Evolutionary conservation across 2,888 invertebrate species (phyloP).

Genomic region (Mellilla xanthometata): DNA sequence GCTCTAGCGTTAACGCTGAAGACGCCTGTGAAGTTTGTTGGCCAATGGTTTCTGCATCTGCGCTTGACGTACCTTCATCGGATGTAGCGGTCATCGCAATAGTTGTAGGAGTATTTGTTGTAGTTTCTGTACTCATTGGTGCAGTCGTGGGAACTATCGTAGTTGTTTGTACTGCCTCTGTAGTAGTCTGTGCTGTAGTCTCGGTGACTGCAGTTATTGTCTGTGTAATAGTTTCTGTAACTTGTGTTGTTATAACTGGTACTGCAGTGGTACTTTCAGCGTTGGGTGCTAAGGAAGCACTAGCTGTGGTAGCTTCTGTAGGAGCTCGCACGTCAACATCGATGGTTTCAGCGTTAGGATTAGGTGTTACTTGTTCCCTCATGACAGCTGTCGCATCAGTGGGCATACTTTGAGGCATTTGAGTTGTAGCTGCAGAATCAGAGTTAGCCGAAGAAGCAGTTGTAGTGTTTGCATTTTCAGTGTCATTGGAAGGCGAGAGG

Average conservation of each 20-base stretch:
- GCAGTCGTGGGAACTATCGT: constrained; percentile 14
- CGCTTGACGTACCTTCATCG: constrained; percentile 21
- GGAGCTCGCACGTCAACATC: constrained; percentile 44
- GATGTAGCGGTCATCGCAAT: constrained; percentile 25
- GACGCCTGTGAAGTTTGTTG: constrained; percentile 38
- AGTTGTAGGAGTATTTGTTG: constrained; percentile 22
- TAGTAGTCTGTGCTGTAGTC: constrained; percentile 16
- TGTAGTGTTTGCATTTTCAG: constrained; percentile 41
- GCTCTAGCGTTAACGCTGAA: constrained; percentile 40
- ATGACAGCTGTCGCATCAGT: constrained; percentile 42
- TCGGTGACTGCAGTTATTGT: constrained; percentile 27
- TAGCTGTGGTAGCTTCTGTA: constrained; percentile 42
- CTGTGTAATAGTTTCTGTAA: constrained; percentile 24
- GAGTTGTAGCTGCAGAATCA: constrained; percentile 24
- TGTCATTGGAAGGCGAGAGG: constrained; percentile 41
- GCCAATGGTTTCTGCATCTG: constrained; percentile 34
- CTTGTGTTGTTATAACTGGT: constrained; percentile 7
- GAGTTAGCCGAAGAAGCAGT: constrained; percentile 27
- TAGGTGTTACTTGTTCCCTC: constrained; percentile 55
- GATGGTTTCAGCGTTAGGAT: constrained; percentile 57
- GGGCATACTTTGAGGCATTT: constrained; percentile 37
- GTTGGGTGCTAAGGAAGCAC: constrained; percentile 47
- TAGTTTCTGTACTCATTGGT: constrained; percentile 12
- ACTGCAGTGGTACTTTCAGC: constrained; percentile 42
- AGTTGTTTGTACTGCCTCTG: constrained; percentile 16